Evolutionary conservation across 2,797 vertebrate species (phyloP).

Genomic region (Phaenicophaeus curvirostris): DNA sequence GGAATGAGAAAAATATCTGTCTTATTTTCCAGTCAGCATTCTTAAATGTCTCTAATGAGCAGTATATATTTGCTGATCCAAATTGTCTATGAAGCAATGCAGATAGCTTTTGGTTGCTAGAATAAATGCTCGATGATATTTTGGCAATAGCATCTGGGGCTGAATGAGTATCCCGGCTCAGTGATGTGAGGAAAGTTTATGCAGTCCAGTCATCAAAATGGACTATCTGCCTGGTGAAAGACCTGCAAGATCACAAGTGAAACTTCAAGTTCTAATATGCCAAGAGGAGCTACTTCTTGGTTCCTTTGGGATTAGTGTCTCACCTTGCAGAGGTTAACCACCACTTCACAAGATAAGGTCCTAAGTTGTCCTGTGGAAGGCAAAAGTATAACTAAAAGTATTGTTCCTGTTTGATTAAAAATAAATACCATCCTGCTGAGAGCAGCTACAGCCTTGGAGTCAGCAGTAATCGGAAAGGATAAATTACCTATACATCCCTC

Average conservation of each 20-base stretch:
- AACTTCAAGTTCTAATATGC: not conserved
- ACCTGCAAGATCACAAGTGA: not conserved
- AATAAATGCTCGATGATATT: not conserved
- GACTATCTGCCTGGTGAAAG: not conserved
- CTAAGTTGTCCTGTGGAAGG: not conserved
- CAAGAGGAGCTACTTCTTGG: not conserved
- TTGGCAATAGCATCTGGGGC: not conserved
- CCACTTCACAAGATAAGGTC: not conserved
- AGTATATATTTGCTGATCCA: not conserved
- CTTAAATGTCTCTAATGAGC: conserved; percentile 26
- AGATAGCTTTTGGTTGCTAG: not conserved
- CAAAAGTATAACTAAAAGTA: not conserved
- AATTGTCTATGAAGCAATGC: not conserved
- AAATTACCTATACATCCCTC: not conserved
- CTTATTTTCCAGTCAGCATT: not conserved
- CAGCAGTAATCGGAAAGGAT: not conserved
- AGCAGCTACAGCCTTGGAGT: not conserved
- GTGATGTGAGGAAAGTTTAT: not conserved
- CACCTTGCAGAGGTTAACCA: not conserved
- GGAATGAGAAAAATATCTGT: conserved; percentile 13
- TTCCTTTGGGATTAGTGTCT: not conserved
- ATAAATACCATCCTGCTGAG: not conserved
- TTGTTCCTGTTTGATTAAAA: not conserved
- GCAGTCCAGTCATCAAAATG: not conserved
- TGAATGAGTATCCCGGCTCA: not conserved